Base-by-base conservation (phyloP, 2,797 vertebrate genomes). In the Falco peregrinus region DNA sequence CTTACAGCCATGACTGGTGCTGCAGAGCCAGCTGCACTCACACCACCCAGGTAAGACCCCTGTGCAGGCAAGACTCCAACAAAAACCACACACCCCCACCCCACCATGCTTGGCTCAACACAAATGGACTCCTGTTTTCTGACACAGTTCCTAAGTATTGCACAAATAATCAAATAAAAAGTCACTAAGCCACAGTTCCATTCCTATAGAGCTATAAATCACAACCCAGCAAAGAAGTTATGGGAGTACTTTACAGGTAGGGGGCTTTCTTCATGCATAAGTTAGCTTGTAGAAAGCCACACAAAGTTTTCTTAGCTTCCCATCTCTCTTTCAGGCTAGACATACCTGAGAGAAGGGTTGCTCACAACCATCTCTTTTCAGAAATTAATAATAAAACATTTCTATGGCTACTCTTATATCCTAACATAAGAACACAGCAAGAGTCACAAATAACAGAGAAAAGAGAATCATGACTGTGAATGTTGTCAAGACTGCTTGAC, bases 1-100 rank as follows among this genome's bases (percentile, higher is more conserved):
- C 48, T 0, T 45, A 28, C 2, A 1, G 35, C 75, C 35, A 64
- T 0, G 2, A 51, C 45, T 29, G 0, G 0, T 17, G n/a, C 28
- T 60, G 75, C 9, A 54, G 11, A 56, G 47, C 35, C 56, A 39
- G 70, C 13, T 31, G 47, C 39, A 8, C 35, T n/a, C 68, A 19
- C 18, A 22, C 26, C 57, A 83, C 37, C 45, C 2, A 1, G 82
- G 33, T 21, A 51, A 41, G 41, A 56, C 25, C n/a, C 64, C 68
- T 14, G 20, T 1, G 8, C 59, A 71, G 70, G 54, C 41, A 80
- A 61, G 21, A 41, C 65, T 80, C 21, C 28, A 51, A 16, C 12
- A 86, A 53, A 78, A 84, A 64, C 71, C 2, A 3, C 9, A 19
- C 10, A 47, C 53, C 68, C 57, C n/a, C 73, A 56, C 50, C 29